Evolutionary conservation across 2,888 invertebrate genomes (phyloP), one percentile per base, ranked within the genome.

Genomic region (Chrysotoxum bicinctum): DNA sequence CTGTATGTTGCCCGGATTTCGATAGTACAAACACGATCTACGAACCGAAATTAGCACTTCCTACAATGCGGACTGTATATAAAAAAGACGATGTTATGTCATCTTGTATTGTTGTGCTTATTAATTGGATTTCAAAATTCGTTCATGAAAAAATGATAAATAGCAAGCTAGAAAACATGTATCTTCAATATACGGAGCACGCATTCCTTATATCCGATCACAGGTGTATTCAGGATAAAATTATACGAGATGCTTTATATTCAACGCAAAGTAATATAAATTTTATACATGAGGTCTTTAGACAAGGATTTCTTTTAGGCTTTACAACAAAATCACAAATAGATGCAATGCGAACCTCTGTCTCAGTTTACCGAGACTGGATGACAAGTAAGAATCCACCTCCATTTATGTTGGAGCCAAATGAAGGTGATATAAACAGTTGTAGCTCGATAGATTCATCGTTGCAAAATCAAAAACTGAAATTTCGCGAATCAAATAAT

Each of bases 291-390:
- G 99, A 99, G 92, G 94, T 98, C 76, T 96, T 98, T 90, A 94
- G 98, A 32, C 98, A 98, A 92, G 98, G 98, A 37, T 97, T 98
- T 92, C 93, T 98, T 60, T 93, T 98, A 89, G 97, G 97, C 87
- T 98, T 98, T 91, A 91, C 91, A 16, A 90, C 92, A 12, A 92
- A 92, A 87, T 94, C 95, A 3, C 97, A 98, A 91, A 96, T 97
- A 14, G 95, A 96, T 85, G 97, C 98, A 6, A 96, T 97, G 82
- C 93, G 97, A 58, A 95, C 97, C 89, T 97, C 98, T 50, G 97
- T 99, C 88, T 95, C 96, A 52, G 96, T 98, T 4, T 99, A 99
- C 91, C 97, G 97, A 91, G 98, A 99, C 92, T 97, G 99, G 96
- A 98, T 99, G 93, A 97, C 97, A 90, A 95, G 96, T 93, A 96